phyloP scores from a whole-genome alignment of 2,797 vertebrate genomes.

The Coracias cyanogaster region DNA sequence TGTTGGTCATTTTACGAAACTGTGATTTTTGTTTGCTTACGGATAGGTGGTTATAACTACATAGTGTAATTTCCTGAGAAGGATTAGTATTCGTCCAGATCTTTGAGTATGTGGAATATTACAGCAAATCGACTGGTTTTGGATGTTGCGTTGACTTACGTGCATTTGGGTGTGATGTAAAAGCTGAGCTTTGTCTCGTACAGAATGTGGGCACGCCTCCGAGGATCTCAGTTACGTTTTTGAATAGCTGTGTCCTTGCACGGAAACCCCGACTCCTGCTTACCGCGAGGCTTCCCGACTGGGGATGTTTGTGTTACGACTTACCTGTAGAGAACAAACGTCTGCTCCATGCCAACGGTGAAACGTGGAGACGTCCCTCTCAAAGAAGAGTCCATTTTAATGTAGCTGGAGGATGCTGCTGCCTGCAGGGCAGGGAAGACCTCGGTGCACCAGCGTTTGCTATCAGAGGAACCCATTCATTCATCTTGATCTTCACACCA shows the following conservation, averaged over 20 bases:
- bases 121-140: background rate
- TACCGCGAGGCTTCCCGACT: fast-evolving
- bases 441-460: background rate
- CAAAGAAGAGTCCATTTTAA: background rate
- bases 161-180: background rate
- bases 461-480: background rate
- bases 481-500: background rate
- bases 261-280: background rate
- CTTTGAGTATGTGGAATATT: background rate
- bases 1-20: background rate
- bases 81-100: background rate
- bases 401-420: background rate
- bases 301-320: background rate
- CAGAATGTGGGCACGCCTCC: background rate
- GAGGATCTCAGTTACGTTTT: fast-evolving
- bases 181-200: background rate
- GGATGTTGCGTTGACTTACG: background rate
- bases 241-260: fast-evolving
- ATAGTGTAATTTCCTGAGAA: background rate
- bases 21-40: background rate
- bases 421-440: background rate
- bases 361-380: background rate
- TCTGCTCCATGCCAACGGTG: fast-evolving
- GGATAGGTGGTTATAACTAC: background rate
- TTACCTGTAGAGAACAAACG: background rate